Evolutionary conservation across 1,140 invertebrate species (phyloP), one percentile per base, ranked within the genome.

Genomic region (Berghia stephanieae): DNA sequence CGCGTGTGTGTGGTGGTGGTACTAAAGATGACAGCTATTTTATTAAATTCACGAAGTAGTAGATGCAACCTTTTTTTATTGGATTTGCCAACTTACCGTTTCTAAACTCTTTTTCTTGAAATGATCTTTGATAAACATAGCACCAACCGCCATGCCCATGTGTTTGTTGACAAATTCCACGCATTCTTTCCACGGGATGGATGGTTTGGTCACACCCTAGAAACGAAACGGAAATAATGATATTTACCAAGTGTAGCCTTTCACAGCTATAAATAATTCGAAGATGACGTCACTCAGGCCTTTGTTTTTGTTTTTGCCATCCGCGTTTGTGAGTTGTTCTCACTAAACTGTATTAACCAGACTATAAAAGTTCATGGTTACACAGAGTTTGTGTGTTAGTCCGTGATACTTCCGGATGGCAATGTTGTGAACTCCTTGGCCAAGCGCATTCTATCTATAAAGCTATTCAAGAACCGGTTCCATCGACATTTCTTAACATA

Each of bases 91-190:
- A 34, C 91, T 90, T 89, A 94, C 91, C 86, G 93, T 91, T 80
- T 93, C 91, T 90, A 96, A 96, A 85, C 94, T 95, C 68, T 92
- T 93, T 83, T 95, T 93, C 81, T 95, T 93, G 85, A 96, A 96
- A 89, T 95, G 94, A 83, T 94, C 94, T 67, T 91, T 91, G 2
- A 97, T 95, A 88, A 97, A 98, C 89, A 97, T 92, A 0, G 94
- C 93, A 2, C 96, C 95, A 57, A 93, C 91, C 34, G 93, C 95
- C 93, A 95, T 95, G 13, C 94, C 95, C 92, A 95, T 93, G 71
- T 93, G 93, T 3, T 92, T 93, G 86, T 94, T 96, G 5, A 94
- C 95, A 89, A 94, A 94, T 5, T 92, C 91, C 2, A 95, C 94
- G 85, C 94, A 98, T 80, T 91, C 93, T 85, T 93, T 95, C 95